Evolutionary conservation across 2,888 invertebrate species (phyloP).

Genomic region (Drosophila borealis): DNA sequence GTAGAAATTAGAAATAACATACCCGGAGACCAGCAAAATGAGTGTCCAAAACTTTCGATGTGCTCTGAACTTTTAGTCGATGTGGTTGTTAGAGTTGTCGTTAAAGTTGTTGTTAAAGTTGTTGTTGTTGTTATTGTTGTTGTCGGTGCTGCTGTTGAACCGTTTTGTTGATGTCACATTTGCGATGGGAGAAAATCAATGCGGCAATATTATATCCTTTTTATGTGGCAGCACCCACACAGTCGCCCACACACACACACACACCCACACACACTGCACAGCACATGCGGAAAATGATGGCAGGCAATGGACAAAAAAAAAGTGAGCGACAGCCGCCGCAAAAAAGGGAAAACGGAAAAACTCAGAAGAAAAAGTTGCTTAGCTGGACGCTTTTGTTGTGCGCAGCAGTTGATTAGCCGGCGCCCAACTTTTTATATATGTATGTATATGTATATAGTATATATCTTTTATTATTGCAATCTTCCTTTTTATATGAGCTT

Average conservation of each 20-base stretch:
- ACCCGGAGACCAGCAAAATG: constrained; percentile 47
- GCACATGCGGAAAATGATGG: constrained; percentile 35
- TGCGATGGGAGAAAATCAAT: constrained; percentile 65
- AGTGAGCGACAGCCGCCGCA: constrained; percentile 29
- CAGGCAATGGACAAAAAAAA: constrained; percentile 38
- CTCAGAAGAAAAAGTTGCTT: constrained; percentile 51
- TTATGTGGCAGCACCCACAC: constrained; percentile 47
- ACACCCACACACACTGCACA: constrained; percentile 23
- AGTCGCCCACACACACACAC: constrained; percentile 2
- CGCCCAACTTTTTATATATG: constrained; percentile 2
- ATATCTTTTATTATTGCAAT: constrained; percentile 60
- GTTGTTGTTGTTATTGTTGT: constrained; percentile 37
- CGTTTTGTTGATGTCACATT: constrained; percentile 49
- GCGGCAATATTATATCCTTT: constrained; percentile 77
- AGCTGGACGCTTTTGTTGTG: constrained; percentile 48
- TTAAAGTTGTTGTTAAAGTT: constrained; percentile 33
- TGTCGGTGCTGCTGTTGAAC: constrained; percentile 44
- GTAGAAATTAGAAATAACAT: constrained; percentile 71
- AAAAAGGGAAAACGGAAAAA: constrained; percentile 24
- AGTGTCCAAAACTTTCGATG: constrained; percentile 45
- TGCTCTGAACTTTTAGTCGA: constrained; percentile 45
- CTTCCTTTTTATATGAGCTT: constrained; percentile 34
- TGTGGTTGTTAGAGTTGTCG: constrained; percentile 31
- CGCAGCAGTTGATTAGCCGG: constrained; percentile 63
- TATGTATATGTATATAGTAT: constrained; percentile 7